A percentile compares a stretch with the other conserved stretches of the same genome.
Evolutionary conservation across 2,113 vertebrate species (phyloP).

Genomic region (Plotosus lineatus): DNA sequence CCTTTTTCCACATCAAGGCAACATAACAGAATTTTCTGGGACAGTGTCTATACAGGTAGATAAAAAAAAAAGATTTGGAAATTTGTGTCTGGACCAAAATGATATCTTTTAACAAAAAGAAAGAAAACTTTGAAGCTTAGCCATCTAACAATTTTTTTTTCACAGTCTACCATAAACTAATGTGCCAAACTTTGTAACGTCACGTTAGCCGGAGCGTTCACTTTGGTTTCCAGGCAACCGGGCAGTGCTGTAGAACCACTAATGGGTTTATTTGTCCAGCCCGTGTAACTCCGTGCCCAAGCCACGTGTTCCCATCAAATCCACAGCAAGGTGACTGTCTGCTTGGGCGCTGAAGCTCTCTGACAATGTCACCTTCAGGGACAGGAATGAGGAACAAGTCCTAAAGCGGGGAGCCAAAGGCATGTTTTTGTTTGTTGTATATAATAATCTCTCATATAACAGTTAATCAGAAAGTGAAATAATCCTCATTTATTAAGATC

Average conservation of each 20-base stretch:
- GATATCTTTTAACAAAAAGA: too few species aligned
- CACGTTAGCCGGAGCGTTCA: background rate
- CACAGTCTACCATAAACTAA: background rate
- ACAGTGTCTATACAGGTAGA: too few species aligned
- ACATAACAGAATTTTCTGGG: too few species aligned
- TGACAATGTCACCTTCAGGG: background rate
- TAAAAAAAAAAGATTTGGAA: too few species aligned
- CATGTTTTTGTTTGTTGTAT: too few species aligned
- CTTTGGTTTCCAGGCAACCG: background rate
- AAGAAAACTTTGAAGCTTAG: too few species aligned
- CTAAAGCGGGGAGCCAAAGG: too few species aligned
- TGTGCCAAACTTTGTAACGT: background rate
- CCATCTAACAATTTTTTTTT: too few species aligned
- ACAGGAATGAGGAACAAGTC: background rate
- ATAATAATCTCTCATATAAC: too few species aligned
- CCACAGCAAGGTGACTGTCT: conserved; percentile 2
- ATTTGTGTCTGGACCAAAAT: background rate
- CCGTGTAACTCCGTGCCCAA: background rate
- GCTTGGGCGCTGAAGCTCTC: background rate
- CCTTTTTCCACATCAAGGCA: too few species aligned
- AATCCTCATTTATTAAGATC: too few species aligned
- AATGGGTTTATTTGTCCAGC: background rate
- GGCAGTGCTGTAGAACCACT: background rate
- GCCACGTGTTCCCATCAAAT: background rate
- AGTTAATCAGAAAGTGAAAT: too few species aligned